These are phyloP conservation scores for Microctonus brassicae DNA, from an alignment of 2,888 invertebrate species.

Conservation along the genomic window DNA sequence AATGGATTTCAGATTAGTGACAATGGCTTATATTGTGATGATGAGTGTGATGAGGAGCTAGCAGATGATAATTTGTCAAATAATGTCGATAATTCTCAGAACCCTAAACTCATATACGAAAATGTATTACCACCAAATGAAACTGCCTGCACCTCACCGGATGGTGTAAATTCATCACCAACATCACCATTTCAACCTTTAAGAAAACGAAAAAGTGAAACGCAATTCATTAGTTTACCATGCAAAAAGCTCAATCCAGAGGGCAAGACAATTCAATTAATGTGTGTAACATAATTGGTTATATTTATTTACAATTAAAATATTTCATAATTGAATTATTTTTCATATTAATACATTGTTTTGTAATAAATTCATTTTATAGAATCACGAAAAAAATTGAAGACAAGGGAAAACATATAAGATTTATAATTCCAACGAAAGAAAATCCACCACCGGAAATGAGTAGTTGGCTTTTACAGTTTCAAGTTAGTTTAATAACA, in stretches of 20 bases:
- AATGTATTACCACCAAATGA: constrained; percentile 7
- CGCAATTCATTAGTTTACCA: constrained; percentile 65
- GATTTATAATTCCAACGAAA: constrained; percentile 79
- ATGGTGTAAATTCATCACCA: constrained; percentile 53
- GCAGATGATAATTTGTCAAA: constrained; percentile 38
- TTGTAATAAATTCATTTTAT: no score
- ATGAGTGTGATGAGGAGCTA: constrained; percentile 57
- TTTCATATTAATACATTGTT: constrained; percentile 20
- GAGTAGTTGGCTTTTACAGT: constrained; percentile 81
- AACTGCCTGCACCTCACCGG: background rate
- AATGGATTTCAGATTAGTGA: constrained; percentile 57
- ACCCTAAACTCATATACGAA: constrained; percentile 47
- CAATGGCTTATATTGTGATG: constrained; percentile 60
- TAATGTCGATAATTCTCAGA: constrained; percentile 35
- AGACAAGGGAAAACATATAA: constrained; percentile 65
- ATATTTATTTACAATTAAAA: background rate
- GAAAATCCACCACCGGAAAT: constrained; percentile 85
- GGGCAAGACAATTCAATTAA: constrained; percentile 61
- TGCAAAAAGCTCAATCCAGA: constrained; percentile 73
- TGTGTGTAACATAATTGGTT: constrained; percentile 47
- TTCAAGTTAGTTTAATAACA: constrained; percentile 72
- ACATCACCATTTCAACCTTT: constrained; percentile 61
- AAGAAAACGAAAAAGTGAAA: constrained; percentile 66
- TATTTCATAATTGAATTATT: background rate
- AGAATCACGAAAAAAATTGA: constrained; percentile 62